These are phyloP conservation scores for Polypedilum vanderplanki DNA, from an alignment of 1,140 invertebrate genomes.

Conservation along the genomic window DNA sequence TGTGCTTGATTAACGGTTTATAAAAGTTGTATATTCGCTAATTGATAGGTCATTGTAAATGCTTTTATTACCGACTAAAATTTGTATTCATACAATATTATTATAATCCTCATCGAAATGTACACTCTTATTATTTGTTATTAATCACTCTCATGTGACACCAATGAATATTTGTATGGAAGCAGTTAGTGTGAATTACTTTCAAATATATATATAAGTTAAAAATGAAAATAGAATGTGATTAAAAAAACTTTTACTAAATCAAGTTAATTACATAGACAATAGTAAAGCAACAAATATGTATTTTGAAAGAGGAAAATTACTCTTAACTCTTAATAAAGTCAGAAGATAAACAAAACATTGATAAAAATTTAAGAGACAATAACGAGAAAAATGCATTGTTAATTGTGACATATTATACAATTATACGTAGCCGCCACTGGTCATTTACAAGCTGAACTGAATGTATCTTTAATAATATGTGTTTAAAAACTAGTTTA, in stretches of 20 bases:
- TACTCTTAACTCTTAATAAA: no score
- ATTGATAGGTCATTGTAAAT: conserved; percentile 12
- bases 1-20: background rate
- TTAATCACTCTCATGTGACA: no score
- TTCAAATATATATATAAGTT: no score
- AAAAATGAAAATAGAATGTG: no score
- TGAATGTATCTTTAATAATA: background rate
- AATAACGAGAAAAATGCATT: background rate
- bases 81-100: background rate
- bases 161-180: no score
- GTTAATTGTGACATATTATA: conserved; percentile 19
- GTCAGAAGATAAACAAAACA: conserved; percentile 9
- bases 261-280: no score
- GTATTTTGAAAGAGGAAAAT: no score
- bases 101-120: no score
- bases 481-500: background rate
- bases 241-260: no score
- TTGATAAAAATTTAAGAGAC: background rate
- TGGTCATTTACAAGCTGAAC: background rate
- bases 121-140: no score
- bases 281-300: no score
- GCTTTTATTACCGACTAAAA: background rate
- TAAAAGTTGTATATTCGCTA: conserved; percentile 1
- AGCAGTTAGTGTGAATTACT: no score
- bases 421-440: background rate